Percentiles rank a stretch among this genome's conserved stretches.
Evolutionary conservation across 2,888 invertebrate species (phyloP).

Genomic region (Monochamus alternatus): DNA sequence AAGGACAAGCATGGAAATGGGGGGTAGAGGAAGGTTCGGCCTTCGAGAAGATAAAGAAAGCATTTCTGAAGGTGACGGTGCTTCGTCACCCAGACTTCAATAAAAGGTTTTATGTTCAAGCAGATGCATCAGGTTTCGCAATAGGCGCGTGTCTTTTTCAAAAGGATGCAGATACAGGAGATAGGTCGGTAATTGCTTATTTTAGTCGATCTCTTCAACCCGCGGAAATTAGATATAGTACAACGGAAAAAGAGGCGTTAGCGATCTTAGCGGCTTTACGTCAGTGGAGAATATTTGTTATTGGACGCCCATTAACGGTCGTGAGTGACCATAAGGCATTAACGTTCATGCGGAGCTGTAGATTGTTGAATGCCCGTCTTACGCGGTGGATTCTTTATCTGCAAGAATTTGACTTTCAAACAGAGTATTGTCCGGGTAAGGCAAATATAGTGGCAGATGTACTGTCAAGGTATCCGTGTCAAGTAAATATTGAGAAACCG

Average conservation of each 20-base stretch:
- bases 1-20: slow-evolving; percentile 19
- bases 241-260: slow-evolving; percentile 26
- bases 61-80: slow-evolving; percentile 8
- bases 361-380: slow-evolving; percentile 37
- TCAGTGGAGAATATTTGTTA: slow-evolving; percentile 32
- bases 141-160: slow-evolving; percentile 21
- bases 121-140: slow-evolving; percentile 11
- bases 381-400: slow-evolving; percentile 38
- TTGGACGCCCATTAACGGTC: slow-evolving; percentile 17
- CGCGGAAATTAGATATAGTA: slow-evolving; percentile 18
- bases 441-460: too few relatives aligned
- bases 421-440: too few relatives aligned
- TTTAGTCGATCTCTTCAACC: slow-evolving; percentile 19
- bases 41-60: slow-evolving; percentile 8
- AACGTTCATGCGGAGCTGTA: slow-evolving; percentile 36
- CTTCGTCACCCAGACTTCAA: slow-evolving; percentile 5
- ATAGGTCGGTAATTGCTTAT: slow-evolving; percentile 11
- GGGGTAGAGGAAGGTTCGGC: not conserved
- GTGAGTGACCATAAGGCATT: slow-evolving; percentile 22
- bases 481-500: not conserved
- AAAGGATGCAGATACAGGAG: not conserved
- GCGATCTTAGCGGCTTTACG: slow-evolving; percentile 17
- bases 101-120: slow-evolving; percentile 9
- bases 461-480: too few relatives aligned
- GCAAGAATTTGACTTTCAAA: too few relatives aligned